Evolutionary conservation across 2,113 vertebrate genomes (phyloP).

Genomic region (Poecilia latipinna): DNA sequence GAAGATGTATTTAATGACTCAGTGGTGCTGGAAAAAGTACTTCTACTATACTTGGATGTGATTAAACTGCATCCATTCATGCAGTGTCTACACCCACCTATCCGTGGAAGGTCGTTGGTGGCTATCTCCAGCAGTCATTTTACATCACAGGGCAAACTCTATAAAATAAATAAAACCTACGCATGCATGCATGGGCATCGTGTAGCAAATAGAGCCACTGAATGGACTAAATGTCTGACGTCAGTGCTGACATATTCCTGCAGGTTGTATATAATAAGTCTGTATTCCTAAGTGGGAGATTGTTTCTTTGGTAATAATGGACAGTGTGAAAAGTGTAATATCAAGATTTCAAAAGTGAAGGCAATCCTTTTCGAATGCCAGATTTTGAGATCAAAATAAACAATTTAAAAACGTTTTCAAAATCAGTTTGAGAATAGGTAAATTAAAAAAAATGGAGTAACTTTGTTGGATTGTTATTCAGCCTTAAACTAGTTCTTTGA

Average conservation of each 20-base stretch:
- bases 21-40: constrained; percentile 20
- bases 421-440: no score
- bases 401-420: no score
- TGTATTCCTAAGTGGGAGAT: constrained; percentile 22
- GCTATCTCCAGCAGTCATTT: background rate
- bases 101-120: background rate
- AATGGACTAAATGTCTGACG: constrained; percentile 9
- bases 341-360: no score
- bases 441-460: no score
- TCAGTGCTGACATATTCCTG: constrained; percentile 29
- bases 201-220: background rate
- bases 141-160: background rate
- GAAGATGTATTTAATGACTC: constrained; percentile 36
- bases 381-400: no score
- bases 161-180: no score
- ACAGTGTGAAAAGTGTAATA: no score
- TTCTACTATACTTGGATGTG: constrained; percentile 3
- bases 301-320: background rate
- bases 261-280: constrained; percentile 7
- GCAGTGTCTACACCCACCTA: background rate
- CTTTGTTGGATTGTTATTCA: no score
- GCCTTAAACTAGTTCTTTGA: no score
- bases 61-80: constrained; percentile 8
- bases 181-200: background rate
- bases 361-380: no score